A percentile compares a stretch with the other conserved stretches of the same genome.
Conservation (phyloP, 2,888 invertebrate genomes). For the Mystacides longicornis region DNA sequence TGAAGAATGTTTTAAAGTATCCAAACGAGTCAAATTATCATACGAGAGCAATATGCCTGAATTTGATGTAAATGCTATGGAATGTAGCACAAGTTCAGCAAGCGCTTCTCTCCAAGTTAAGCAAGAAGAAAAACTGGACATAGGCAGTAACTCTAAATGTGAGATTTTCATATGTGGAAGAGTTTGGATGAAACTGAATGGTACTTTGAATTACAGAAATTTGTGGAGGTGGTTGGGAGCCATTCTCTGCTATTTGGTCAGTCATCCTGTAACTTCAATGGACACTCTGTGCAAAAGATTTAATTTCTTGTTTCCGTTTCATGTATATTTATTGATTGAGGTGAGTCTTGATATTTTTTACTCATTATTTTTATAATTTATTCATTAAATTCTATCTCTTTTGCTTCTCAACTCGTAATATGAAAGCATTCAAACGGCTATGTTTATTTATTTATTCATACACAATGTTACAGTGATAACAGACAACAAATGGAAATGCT, state of each 20-base stretch:
- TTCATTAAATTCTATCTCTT: no score
- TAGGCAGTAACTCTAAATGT: no score
- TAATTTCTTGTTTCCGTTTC: constrained; percentile 58
- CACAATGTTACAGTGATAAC: no score
- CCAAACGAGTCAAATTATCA: background rate
- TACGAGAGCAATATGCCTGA: background rate
- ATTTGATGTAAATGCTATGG: background rate
- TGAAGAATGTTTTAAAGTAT: background rate
- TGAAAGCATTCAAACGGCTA: no score
- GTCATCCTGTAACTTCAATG: constrained; percentile 52
- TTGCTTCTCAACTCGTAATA: no score
- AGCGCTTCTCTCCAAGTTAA: no score
- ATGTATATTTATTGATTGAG: constrained; percentile 54
- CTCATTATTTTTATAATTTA: constrained; percentile 21
- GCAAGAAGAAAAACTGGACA: no score
- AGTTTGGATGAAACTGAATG: constrained; percentile 72
- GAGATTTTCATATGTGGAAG: constrained; percentile 14
- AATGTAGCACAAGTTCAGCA: background rate
- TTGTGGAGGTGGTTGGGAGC: constrained; percentile 63
- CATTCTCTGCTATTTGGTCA: constrained; percentile 57
- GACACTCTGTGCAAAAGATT: constrained; percentile 52
- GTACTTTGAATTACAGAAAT: constrained; percentile 58
- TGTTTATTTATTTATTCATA: no score
- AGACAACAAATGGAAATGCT: no score
- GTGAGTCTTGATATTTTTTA: constrained; percentile 33